Base-by-base conservation (phyloP, 2,888 invertebrate species). In the Gortyna flavago region DNA sequence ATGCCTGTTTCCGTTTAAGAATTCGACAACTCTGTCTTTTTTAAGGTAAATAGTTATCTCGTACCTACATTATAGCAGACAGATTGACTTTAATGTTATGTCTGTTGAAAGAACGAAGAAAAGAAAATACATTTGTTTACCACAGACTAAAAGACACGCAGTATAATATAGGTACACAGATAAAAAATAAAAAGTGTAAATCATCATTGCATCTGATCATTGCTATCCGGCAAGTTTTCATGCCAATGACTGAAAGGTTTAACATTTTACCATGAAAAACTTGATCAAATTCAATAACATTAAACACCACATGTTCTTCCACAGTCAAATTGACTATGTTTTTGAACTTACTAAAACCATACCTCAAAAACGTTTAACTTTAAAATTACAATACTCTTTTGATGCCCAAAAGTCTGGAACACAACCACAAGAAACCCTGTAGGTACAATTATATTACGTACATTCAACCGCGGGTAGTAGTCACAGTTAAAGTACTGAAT, bases 361-460 rank as follows among this genome's bases (percentile, higher is more conserved):
- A 68, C 29, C 61, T 18, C n/a, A 7, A 35, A 77, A 51, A 64
- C 59, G 7, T 54, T 65, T 44, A 68, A 57, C 16, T 62, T 29
- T 9, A 35, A 78, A 73, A 62, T 82, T 51, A 79, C 57, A 61
- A 57, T 11, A 61, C 4, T 57, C n/a, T 35, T 64, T 57, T 61
- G 44, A 51, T 61, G 25, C 6, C 21, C 3, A 62, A 57, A 72
- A 44, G 8, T 66, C 44, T 41, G 65, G n/a, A 29, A 61, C 57
- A 38, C 7, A 59, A 85, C 67, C 72, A 32, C 72, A 71, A 69
- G n/a, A 38, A 38, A 59, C 29, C 21, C 6, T 32, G 16, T 38
- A 48, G 54, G 16, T 59, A 76, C 66, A 54, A 80, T 61, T 80
- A 81, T n/a, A 80, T 44, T 41, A 41, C 5, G 54, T 80, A 78